Conservation (phyloP, 2,113 vertebrate genomes). For the Psammodynastes pulverulentus region DNA sequence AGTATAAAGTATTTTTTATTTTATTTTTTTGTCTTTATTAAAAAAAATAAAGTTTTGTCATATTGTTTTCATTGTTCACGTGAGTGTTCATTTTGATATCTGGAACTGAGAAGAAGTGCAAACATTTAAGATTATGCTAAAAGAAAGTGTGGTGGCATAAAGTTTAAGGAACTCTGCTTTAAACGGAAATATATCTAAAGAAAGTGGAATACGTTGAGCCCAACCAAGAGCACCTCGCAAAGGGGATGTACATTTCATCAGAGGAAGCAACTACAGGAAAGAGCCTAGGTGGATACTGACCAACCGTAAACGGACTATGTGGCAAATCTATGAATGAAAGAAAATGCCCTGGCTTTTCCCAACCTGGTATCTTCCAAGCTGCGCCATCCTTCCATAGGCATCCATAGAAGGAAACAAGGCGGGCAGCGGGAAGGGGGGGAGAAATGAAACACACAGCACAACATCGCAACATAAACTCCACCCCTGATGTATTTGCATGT, state of each 20-base stretch:
- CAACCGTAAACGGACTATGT: neutral
- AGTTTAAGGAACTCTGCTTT: neutral
- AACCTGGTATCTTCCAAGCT: neutral
- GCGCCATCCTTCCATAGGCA: neutral
- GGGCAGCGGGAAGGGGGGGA: fast-evolving
- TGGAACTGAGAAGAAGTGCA: neutral
- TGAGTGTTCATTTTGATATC: neutral
- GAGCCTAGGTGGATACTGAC: neutral
- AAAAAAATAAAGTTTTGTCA: neutral
- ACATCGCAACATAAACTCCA: neutral
- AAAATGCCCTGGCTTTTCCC: neutral
- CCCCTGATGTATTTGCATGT: neutral
- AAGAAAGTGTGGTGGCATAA: neutral
- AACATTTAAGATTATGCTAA: neutral
- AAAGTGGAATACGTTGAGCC: neutral
- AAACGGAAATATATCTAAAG: neutral
- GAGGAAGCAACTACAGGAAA: neutral
- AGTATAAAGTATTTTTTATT: neutral
- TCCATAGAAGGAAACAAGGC: neutral
- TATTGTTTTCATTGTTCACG: neutral
- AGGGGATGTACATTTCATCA: neutral
- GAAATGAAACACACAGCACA: neutral
- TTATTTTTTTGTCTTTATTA: neutral
- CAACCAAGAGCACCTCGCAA: neutral
- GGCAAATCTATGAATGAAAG: neutral